Evolutionary conservation across 2,797 vertebrate genomes (phyloP).

Genomic region (Crenichthys baileyi): DNA sequence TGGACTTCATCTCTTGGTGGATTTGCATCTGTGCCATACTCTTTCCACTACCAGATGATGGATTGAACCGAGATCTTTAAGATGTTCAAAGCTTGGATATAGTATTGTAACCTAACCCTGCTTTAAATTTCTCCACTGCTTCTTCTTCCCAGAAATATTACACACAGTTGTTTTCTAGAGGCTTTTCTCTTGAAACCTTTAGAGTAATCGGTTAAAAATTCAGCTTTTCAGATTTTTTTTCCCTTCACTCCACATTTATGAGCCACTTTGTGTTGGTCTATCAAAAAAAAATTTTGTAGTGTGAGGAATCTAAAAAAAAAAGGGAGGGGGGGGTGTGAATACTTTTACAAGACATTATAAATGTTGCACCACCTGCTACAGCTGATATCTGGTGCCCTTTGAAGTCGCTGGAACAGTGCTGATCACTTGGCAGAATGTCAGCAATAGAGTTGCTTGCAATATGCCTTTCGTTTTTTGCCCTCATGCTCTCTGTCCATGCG

Average conservation of each 20-base stretch:
- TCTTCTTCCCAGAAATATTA: too few species aligned
- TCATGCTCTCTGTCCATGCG: neutral
- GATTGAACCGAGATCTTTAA: too few species aligned
- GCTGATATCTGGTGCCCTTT: conserved; percentile 23
- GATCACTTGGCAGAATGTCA: conserved; percentile 45
- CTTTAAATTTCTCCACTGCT: too few species aligned
- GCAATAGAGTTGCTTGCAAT: conserved; percentile 44
- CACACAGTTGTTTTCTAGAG: too few species aligned
- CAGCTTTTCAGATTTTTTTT: neutral
- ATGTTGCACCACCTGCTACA: neutral
- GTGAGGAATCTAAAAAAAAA: neutral
- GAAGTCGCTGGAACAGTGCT: conserved; percentile 37
- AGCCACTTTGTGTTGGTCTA: neutral
- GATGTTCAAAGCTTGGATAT: too few species aligned
- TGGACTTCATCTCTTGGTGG: too few species aligned
- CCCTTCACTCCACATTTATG: neutral
- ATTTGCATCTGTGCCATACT: too few species aligned
- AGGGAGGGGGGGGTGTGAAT: neutral
- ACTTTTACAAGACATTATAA: neutral
- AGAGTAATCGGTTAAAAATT: neutral
- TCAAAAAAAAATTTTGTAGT: neutral
- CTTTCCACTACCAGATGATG: too few species aligned
- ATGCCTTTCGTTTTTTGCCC: conserved; percentile 8
- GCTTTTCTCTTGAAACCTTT: neutral
- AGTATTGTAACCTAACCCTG: too few species aligned